A percentile compares a stretch with the other conserved stretches of the same genome.
Conservation (phyloP, 2,888 invertebrate genomes). For the Litoditis marina region DNA sequence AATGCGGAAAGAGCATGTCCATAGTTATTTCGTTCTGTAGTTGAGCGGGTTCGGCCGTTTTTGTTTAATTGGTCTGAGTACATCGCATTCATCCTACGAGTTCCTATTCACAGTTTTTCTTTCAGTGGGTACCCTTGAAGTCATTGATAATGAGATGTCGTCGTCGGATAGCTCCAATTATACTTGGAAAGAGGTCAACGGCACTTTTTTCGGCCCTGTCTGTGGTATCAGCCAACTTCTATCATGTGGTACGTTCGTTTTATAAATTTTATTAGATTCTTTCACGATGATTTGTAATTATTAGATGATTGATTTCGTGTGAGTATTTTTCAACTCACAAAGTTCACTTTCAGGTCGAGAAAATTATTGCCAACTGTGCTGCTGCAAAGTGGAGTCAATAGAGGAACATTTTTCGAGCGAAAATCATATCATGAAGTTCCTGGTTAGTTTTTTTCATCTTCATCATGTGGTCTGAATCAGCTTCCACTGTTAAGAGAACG, state of each 20-base stretch:
- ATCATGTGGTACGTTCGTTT: slow-evolving; percentile 10
- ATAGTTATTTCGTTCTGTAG: too few relatives aligned
- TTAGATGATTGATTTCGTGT: too few relatives aligned
- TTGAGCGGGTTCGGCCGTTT: too few relatives aligned
- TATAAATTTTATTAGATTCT: too few relatives aligned
- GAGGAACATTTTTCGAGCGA: slow-evolving; percentile 31
- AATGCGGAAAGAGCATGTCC: too few relatives aligned
- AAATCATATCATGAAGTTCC: slow-evolving; percentile 23
- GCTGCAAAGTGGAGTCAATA: slow-evolving; percentile 12
- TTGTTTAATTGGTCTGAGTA: neutral
- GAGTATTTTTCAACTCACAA: too few relatives aligned
- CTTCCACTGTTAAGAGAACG: too few relatives aligned
- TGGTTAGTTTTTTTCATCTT: slow-evolving; percentile 9
- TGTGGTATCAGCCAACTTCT: slow-evolving; percentile 23
- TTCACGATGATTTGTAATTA: too few relatives aligned
- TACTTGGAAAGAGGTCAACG: slow-evolving; percentile 3
- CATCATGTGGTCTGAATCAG: neutral
- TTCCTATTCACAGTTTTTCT: too few relatives aligned
- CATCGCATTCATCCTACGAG: too few relatives aligned
- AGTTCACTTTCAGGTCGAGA: slow-evolving; percentile 2
- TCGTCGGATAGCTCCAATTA: neutral
- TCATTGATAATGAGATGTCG: slow-evolving; percentile 9
- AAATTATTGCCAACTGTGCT: slow-evolving; percentile 16
- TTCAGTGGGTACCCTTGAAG: slow-evolving; percentile 24
- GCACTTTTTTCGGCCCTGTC: slow-evolving; percentile 18